Base-by-base conservation (phyloP, 2,113 vertebrate genomes). In the Dissostichus mawsoni region DNA sequence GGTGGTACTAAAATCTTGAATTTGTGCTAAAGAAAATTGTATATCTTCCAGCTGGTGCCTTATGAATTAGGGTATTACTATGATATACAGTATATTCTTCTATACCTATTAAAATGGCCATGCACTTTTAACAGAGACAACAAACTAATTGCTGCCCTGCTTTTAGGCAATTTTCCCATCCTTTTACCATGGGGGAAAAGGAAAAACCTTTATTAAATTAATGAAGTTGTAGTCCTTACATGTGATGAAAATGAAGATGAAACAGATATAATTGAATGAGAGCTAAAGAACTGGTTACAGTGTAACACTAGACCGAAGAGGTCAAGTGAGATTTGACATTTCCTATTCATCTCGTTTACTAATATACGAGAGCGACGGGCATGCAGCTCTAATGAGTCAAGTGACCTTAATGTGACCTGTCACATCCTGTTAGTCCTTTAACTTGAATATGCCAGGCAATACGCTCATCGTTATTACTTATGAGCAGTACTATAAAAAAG, bases 331-430 rank as follows among this genome's bases (percentile, higher is more conserved):
- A 33, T 55, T 78, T 53, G 2, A 70, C n/a, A 62, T 69, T 61
- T 4, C 1, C 11, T 55, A 55, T 70, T 63, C 8, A 71, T 57
- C 36, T 70, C 20, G 48, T 56, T 64, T 41, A 14, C 45, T 36
- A 3, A 8, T 8, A 41, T 17, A 17, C 0, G 10, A 69, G 17
- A 33, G 29, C n/a, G 1, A 17, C 2, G 25, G 45, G 57, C 18
- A n/a, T 33, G 9, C 25, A 62, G 75, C n/a, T 61, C 41, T 25
- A 41, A 29, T 62, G 58, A 61, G 48, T 66, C 55, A 83, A 53
- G 14, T 66, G 16, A 65, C 69, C 33, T 69, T 6, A 65, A 63
- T 80, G 9, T 59, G 61, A 55, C 72, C 2, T 61, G 74, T 69
- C 71, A 56, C 59, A 50, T 74, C 56, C 25, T 70, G 47, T 72